phyloP scores from a whole-genome alignment of 2,113 vertebrate species.

The Cariama cristata region DNA sequence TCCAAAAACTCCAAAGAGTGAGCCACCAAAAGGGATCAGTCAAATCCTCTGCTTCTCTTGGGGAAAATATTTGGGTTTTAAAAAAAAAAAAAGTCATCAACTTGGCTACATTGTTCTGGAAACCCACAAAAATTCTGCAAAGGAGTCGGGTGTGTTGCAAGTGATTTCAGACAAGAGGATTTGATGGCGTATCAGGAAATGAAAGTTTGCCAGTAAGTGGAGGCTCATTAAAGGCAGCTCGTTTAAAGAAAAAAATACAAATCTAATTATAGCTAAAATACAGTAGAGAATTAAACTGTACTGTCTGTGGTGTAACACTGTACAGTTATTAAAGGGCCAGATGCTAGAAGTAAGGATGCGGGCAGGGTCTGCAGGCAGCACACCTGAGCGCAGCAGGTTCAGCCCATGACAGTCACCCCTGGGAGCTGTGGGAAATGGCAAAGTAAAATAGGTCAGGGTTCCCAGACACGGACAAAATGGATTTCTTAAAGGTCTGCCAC shows the following conservation, averaged over 20 bases:
- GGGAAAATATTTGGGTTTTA: background rate
- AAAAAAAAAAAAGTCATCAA: background rate
- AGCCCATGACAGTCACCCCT: background rate
- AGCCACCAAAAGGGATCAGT: background rate
- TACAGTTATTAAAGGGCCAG: background rate
- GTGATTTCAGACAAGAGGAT: slow-evolving; percentile 34
- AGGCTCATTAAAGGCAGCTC: slow-evolving; percentile 62
- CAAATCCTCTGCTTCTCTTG: background rate
- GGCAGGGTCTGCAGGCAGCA: background rate
- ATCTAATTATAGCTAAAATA: slow-evolving; percentile 65
- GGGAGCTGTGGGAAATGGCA: slow-evolving; percentile 46
- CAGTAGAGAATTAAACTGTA: slow-evolving; percentile 6
- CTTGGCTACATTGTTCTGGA: background rate
- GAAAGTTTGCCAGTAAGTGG: slow-evolving; percentile 46
- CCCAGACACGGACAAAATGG: slow-evolving; percentile 31
- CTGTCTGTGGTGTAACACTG: background rate
- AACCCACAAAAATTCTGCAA: slow-evolving; percentile 31
- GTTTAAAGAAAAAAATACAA: slow-evolving; percentile 45
- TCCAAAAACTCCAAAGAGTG: background rate
- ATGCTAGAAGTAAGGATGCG: background rate
- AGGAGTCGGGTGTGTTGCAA: background rate
- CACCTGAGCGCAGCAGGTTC: background rate
- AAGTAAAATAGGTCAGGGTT: slow-evolving; percentile 49
- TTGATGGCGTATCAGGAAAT: slow-evolving; percentile 59
- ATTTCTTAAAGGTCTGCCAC: slow-evolving; percentile 62